phyloP scores from a whole-genome alignment of 2,797 vertebrate species.

The Melanitta fusca region DNA sequence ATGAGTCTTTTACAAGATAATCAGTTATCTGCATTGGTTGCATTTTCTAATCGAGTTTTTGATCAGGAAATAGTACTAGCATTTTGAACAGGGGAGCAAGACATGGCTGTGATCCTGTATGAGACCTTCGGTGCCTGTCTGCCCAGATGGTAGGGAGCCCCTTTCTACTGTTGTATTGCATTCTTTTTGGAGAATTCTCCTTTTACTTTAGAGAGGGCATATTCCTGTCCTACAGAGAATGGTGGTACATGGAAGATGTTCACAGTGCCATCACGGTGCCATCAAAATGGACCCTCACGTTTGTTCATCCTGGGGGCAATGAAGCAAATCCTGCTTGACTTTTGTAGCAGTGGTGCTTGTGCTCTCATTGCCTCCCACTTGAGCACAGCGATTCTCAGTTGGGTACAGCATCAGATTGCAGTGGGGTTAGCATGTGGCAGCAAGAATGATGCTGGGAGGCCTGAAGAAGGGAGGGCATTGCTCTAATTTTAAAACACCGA shows the following conservation, averaged over 20 bases:
- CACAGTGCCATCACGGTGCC: rapidly evolving
- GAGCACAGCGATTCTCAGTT: not conserved
- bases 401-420: constrained; percentile 58
- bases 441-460: constrained; percentile 30
- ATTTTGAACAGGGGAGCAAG: not conserved
- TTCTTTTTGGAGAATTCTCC: not conserved
- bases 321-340: constrained; percentile 9
- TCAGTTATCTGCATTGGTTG: not conserved
- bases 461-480: constrained; percentile 41
- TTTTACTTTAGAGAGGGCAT: not conserved
- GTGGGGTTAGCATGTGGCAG: constrained; percentile 38
- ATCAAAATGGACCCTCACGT: not conserved
- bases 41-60: not conserved
- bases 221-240: not conserved
- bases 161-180: not conserved
- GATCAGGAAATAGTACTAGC: not conserved
- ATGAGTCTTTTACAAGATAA: not conserved
- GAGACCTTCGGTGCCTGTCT: not conserved
- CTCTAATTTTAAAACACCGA: constrained; percentile 49
- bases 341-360: not conserved
- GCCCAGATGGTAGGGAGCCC: not conserved
- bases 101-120: not conserved
- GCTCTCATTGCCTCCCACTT: constrained; percentile 41
- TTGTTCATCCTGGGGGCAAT: not conserved
- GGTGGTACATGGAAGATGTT: not conserved